phyloP scores from a whole-genome alignment of 92 coral and sea anemone species.

The Blastomussa wellsi region DNA sequence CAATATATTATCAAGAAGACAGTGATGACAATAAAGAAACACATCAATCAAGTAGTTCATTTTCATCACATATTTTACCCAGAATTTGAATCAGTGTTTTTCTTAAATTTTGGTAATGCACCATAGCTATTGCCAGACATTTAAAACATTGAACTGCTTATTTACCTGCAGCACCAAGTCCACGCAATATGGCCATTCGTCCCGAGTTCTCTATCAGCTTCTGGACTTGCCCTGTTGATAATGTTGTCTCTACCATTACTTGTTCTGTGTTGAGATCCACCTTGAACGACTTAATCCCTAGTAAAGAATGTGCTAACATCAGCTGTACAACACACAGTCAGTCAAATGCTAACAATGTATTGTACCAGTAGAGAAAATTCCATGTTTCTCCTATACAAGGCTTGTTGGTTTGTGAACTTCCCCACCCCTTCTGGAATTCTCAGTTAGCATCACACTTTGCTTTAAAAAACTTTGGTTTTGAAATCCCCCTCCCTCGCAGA shows the following conservation, averaged over 20 bases:
- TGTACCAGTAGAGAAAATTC: too few relatives aligned
- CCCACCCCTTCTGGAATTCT: too few relatives aligned
- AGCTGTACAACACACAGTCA: background rate
- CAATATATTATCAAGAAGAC: background rate
- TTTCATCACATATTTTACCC: too few relatives aligned
- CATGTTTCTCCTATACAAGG: background rate
- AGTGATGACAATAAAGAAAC: background rate
- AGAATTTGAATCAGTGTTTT: too few relatives aligned
- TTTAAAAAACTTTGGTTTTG: too few relatives aligned
- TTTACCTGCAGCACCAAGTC: slow-evolving; percentile 85
- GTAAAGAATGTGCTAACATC: background rate
- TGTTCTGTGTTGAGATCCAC: slow-evolving; percentile 78
- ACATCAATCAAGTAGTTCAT: background rate
- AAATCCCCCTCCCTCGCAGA: too few relatives aligned
- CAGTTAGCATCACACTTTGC: too few relatives aligned
- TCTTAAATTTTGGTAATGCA: too few relatives aligned
- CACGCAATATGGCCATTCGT: slow-evolving; percentile 84
- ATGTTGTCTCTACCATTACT: slow-evolving; percentile 80
- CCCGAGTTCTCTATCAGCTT: slow-evolving; percentile 82
- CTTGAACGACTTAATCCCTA: slow-evolving; percentile 81
- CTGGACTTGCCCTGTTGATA: slow-evolving; percentile 82
- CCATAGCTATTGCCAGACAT: background rate
- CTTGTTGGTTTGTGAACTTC: too few relatives aligned
- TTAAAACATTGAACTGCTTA: background rate
- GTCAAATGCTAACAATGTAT: background rate